A percentile compares a stretch with the other conserved stretches of the same genome.
Evolutionary conservation across 2,888 invertebrate genomes (phyloP).

Genomic region (Parelbella ahira): DNA sequence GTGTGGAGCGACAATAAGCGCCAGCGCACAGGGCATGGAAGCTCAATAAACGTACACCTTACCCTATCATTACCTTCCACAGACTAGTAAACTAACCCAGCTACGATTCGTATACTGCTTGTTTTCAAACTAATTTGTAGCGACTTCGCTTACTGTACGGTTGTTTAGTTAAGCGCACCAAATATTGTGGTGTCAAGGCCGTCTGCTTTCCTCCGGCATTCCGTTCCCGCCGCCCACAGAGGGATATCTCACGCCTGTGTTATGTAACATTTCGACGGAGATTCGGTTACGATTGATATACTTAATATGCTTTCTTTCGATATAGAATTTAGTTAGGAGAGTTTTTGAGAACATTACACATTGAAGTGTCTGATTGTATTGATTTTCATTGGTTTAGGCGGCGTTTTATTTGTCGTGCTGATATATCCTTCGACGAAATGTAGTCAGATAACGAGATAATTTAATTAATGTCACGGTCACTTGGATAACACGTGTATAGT

Average conservation of each 20-base stretch:
- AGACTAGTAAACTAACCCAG: conserved; percentile 37
- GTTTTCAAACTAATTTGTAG: conserved; percentile 30
- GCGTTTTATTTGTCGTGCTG: conserved; percentile 14
- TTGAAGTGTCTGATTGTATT: too few species aligned
- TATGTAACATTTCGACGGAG: conserved; percentile 64
- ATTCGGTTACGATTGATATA: conserved; percentile 65
- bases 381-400: conserved; percentile 12
- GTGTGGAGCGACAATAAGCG: conserved; percentile 53
- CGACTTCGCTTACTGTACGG: conserved; percentile 42
- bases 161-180: conserved; percentile 60
- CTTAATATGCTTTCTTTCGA: conserved; percentile 49
- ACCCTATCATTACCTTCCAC: conserved; percentile 45
- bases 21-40: conserved; percentile 65
- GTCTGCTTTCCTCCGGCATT: conserved; percentile 76
- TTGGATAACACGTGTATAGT: conserved; percentile 15
- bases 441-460: conserved; percentile 29
- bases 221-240: conserved; percentile 71
- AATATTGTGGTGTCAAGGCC: conserved; percentile 78
- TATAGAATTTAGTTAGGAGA: not conserved
- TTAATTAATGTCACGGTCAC: conserved; percentile 35
- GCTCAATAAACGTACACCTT: conserved; percentile 52
- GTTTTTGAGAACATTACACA: not conserved
- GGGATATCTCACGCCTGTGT: conserved; percentile 73
- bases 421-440: conserved; percentile 24
- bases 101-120: conserved; percentile 34